Conservation (phyloP, 2,113 vertebrate genomes). For the Alosa alosa region DNA sequence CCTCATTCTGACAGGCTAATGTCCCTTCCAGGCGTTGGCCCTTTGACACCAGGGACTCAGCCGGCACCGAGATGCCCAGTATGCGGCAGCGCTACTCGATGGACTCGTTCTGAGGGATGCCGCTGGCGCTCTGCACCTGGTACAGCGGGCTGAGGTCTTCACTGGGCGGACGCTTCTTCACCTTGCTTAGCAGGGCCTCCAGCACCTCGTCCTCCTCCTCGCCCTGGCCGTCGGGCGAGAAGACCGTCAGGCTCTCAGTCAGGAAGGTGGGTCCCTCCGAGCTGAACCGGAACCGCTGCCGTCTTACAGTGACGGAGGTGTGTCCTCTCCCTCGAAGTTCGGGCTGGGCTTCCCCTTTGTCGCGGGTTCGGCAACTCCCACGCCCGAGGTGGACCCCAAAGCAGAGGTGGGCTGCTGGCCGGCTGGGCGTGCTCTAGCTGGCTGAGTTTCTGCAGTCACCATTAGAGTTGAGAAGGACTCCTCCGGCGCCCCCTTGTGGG, state of each 20-base stretch:
- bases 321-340: constrained; percentile 41
- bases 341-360: background rate
- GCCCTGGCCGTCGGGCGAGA: constrained; percentile 63
- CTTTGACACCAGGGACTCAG: constrained; percentile 74
- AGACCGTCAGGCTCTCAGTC: constrained; percentile 39
- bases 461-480: background rate
- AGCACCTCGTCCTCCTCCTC: too few relatives aligned
- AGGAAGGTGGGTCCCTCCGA: constrained; percentile 31
- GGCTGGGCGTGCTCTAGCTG: background rate
- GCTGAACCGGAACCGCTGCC: constrained; percentile 41
- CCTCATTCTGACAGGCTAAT: background rate
- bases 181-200: constrained; percentile 67
- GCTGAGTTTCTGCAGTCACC: background rate
- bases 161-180: too few relatives aligned
- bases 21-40: constrained; percentile 32
- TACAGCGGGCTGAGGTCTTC: too few relatives aligned
- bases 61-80: constrained; percentile 87
- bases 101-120: constrained; percentile 86
- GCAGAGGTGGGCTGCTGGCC: too few relatives aligned
- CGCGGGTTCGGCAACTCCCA: too few relatives aligned
- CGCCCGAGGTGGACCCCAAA: background rate
- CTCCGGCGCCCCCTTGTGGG: constrained; percentile 21
- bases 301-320: constrained; percentile 27
- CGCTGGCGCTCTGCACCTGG: constrained; percentile 69
- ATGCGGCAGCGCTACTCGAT: constrained; percentile 92